Base-by-base conservation (phyloP, 2,113 vertebrate genomes). In the Marmota flaviventris region DNA sequence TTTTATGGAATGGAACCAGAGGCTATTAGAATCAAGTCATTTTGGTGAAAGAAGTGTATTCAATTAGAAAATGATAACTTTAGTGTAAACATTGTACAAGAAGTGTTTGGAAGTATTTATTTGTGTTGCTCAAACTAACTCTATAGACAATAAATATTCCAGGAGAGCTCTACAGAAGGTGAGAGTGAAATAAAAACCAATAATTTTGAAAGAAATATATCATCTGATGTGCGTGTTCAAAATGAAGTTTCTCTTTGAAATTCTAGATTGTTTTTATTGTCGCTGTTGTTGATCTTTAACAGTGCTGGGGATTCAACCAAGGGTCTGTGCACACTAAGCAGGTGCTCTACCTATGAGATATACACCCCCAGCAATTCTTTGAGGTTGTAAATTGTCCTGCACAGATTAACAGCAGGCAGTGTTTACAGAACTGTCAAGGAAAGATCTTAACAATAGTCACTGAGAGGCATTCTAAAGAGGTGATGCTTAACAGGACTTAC, bases 141-240 rank as follows among this genome's bases (percentile, higher is more conserved):
- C 10, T 58, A 29, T 7, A 56, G 18, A 20, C 1, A 72, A 3
- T 48, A 61, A 72, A 2, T 48, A 61, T 34, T 39, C 86, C 48
- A 65, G 42, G 13, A 88, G 8, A 61, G 18, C 56, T 88, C 39
- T 78, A 29, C 77, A 45, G n/a, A 67, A 72, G 61, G 45, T 8
- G 73, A 83, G 3, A 1, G 17, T 89, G 56, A 91, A 90, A 85
- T 81, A 56, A 93, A 65, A 89, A 25, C 4, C 56, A 95, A 9
- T 91, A 13, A 24, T 39, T 95, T 25, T 94, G 61, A 85, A 94
- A 91, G 34, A 76, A 89, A 42, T 58, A 34, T 29, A 48, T 67
- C 32, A 89, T 42, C 42, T 69, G 61, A 39, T 4, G 0, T 9
- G 5, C 27, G 4, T 77, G 53, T 63, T 94, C 16, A 88, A 75